Evolutionary conservation across 2,113 vertebrate genomes (phyloP).

Genomic region (Coptodon bakossiorum): DNA sequence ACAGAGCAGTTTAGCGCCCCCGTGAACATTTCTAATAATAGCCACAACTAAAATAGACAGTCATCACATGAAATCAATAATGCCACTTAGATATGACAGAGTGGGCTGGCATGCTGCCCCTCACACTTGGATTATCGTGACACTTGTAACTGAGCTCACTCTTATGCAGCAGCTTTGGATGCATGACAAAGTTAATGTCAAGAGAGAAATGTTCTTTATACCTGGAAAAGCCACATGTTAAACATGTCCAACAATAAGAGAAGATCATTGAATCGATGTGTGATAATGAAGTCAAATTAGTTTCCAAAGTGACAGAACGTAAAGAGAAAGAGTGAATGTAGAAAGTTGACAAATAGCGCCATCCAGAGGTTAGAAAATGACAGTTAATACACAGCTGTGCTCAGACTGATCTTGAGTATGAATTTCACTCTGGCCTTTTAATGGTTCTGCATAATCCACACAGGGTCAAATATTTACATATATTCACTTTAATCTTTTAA

Average conservation of each 20-base stretch:
- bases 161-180: neutral
- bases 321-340: neutral
- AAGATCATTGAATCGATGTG: neutral
- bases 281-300: neutral
- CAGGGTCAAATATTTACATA: neutral
- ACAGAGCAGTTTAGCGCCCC: neutral
- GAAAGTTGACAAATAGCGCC: neutral
- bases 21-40: slow-evolving; percentile 53
- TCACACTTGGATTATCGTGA: slow-evolving; percentile 6
- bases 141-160: neutral
- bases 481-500: neutral
- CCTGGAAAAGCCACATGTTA: neutral
- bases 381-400: neutral
- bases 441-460: neutral
- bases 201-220: neutral
- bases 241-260: neutral
- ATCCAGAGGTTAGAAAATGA: slow-evolving; percentile 5
- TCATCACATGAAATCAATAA: slow-evolving; percentile 67
- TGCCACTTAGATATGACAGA: slow-evolving; percentile 56
- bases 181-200: neutral
- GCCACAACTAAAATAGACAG: slow-evolving; percentile 59
- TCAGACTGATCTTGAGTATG: neutral
- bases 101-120: neutral
- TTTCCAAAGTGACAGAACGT: neutral
- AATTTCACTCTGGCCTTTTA: neutral